These are phyloP conservation scores for Zalophus californianus DNA, from an alignment of 2,797 vertebrate species.

Conservation along the genomic window DNA sequence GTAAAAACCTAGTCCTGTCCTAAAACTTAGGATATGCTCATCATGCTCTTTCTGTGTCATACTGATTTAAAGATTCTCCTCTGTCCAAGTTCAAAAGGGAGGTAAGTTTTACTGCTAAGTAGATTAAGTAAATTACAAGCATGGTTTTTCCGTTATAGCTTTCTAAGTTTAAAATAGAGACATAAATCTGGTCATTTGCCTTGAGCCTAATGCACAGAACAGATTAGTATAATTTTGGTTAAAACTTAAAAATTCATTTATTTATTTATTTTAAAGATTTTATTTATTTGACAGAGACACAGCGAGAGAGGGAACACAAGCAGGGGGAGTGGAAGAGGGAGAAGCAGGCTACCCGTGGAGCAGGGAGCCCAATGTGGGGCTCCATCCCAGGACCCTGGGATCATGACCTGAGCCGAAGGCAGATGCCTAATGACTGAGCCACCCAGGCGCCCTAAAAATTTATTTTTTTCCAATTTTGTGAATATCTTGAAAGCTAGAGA, in stretches of 20 bases:
- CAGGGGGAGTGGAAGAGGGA: too few species aligned
- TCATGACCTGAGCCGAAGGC: too few species aligned
- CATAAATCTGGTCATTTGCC: background rate
- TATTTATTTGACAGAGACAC: too few species aligned
- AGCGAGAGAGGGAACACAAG: too few species aligned
- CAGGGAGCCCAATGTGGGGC: too few species aligned
- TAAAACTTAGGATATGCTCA: background rate
- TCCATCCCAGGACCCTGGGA: too few species aligned
- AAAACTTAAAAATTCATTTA: background rate
- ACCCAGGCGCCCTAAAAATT: too few species aligned
- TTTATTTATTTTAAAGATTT: too few species aligned
- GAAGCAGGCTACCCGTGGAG: too few species aligned
- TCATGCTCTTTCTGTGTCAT: background rate
- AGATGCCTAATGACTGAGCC: too few species aligned
- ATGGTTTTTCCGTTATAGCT: background rate
- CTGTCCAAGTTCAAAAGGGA: background rate
- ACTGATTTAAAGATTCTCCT: background rate
- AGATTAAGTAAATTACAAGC: background rate
- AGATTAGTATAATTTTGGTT: background rate
- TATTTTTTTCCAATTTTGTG: background rate
- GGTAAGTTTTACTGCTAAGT: background rate
- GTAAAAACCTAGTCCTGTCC: background rate
- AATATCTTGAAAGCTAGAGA: slow-evolving; percentile 2
- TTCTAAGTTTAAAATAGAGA: background rate
- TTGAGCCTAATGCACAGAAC: background rate